Evolutionary conservation across 2,888 invertebrate species (phyloP), one percentile per base, ranked within the genome.

Genomic region (Phengaris arion): DNA sequence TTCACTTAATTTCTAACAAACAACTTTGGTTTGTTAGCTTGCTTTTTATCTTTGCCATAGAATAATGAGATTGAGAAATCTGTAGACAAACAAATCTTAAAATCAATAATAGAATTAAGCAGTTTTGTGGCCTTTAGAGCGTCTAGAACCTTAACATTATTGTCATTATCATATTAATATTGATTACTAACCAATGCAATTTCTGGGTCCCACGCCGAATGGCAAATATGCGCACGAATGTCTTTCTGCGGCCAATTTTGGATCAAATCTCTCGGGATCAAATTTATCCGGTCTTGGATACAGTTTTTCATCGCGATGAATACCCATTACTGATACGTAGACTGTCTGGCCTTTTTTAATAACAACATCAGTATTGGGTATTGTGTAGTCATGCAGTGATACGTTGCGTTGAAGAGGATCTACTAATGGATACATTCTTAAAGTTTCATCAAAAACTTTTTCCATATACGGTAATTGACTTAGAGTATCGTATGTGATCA

Each of bases 251-350:
- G 80, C 83, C 22, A 85, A 85, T 68, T 87, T 85, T 0, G 84
- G 77, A 22, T 83, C 81, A 82, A 94, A 94, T 76, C 93, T 84
- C 55, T 94, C 90, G 2, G 94, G 94, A 75, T 92, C 86, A 81
- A 94, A 94, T 74, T 83, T 84, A 55, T 87, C 85, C 5, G 94
- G 94, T 12, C 94, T 81, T 0, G 88, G 85, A 79, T 88, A 94
- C 77, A 90, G 85, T 72, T 85, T 82, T 10, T 86, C 84, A 79
- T 94, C 92, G 35, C 87, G 88, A 73, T 85, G 88, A 0, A 72
- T 75, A 3, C 45, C 74, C 0, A 86, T 77, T 3, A 52, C 57
- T 13, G 75, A 52, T 2, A 69, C 46, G 9, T 68, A 46, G 46
- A 69, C 15, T 12, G 45, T 48, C 7, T 54, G 54, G 9, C 69